These are phyloP conservation scores for Hippoglossus hippoglossus DNA, from an alignment of 2,797 vertebrate species.

Conservation along the genomic window DNA sequence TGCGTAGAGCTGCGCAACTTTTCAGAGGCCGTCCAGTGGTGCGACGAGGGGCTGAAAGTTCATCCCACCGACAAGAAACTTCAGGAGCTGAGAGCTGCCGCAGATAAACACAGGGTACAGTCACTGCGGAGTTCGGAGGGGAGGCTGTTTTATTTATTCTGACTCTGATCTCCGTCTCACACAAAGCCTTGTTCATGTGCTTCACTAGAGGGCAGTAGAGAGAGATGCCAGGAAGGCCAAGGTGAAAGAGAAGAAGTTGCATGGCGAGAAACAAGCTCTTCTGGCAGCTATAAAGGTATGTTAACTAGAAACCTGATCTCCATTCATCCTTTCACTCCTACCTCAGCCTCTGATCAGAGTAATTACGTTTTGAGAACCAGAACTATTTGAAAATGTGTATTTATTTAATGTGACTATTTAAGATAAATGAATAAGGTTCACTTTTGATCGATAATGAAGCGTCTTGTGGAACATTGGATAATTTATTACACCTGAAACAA, in stretches of 20 bases:
- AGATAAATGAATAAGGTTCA: too few relatives aligned
- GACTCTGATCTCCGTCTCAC: neutral
- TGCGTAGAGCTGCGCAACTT: slow-evolving; percentile 89
- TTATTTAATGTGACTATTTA: neutral
- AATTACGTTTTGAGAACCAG: too few relatives aligned
- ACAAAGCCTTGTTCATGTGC: neutral
- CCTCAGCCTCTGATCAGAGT: neutral
- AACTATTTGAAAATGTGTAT: neutral
- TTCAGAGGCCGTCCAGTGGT: slow-evolving; percentile 90
- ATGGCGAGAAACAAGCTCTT: slow-evolving; percentile 80
- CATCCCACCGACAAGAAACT: slow-evolving; percentile 90
- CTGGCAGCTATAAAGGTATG: slow-evolving; percentile 84
- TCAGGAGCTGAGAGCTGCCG: slow-evolving; percentile 87
- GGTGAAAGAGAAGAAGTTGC: slow-evolving; percentile 85
- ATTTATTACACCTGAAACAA: too few relatives aligned
- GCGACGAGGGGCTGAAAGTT: slow-evolving; percentile 89
- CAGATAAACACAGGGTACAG: slow-evolving; percentile 91
- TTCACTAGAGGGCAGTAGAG: slow-evolving; percentile 86
- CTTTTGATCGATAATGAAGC: too few relatives aligned
- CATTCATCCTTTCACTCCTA: neutral
- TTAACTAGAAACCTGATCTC: neutral
- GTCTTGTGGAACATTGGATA: too few relatives aligned
- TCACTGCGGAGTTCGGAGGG: neutral
- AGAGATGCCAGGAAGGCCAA: slow-evolving; percentile 91
- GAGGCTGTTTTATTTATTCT: neutral